Evolutionary conservation across 1,140 invertebrate species (phyloP), one percentile per base, ranked within the genome.

Genomic region (Tetramorium parvispinum): DNA sequence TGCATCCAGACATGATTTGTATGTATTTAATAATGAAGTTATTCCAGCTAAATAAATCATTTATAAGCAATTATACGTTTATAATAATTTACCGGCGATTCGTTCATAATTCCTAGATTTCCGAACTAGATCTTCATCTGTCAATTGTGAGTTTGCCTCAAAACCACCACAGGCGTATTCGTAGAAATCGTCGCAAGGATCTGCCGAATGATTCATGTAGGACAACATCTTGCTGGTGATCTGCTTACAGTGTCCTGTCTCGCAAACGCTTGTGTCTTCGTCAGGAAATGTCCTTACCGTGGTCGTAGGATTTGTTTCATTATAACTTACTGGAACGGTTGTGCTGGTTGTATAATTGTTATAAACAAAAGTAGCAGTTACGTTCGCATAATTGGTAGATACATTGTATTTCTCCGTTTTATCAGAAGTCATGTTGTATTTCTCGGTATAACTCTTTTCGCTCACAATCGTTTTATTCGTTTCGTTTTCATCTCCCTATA

Each of bases 111-210:
- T 85, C 3, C 7, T 37, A 16, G 59, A 24, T 71, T 75, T 70
- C 1, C 32, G 53, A 55, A 68, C 46, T 21, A 87, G 66, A 78
- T 88, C 27, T n/a, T 11, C 40, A 5, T 94, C 91, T n/a, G 86
- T 87, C 13, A 86, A 86, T 7, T 89, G 78, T 51, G 93, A 87
- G 71, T 92, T 86, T 5, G 83, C 65, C 18, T 92, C 87, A 32
- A 95, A 96, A 6, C 95, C 94, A 27, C 96, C 96, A 85, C 96
- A 96, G 49, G 96, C 95, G 81, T 96, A 96, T 46, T 95, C 91
- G 87, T 97, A 97, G 91, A 97, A 97, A 92, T 97, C 96, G 4
- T 96, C 94, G 89, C 97, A 97, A 6, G 97, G 97, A 91, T 97
- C 94, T 0, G 95, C 95, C 3, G 90, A 91, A 46, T 94, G 92